These are phyloP conservation scores for Trachelus iudaicus DNA, from an alignment of 2,888 invertebrate species.

Conservation along the genomic window DNA sequence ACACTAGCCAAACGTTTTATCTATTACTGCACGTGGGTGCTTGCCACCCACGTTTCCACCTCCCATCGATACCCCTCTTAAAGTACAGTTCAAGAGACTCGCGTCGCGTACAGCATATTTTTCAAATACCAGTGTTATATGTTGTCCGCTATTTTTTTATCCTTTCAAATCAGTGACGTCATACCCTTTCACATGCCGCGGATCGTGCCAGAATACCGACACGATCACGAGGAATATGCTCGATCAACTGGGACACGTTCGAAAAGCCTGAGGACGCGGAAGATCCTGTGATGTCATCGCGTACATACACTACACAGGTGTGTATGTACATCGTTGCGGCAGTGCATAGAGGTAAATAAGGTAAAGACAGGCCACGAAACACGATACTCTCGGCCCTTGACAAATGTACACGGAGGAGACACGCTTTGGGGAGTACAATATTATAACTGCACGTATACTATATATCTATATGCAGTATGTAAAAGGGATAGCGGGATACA, in stretches of 20 bases:
- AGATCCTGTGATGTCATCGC: not conserved
- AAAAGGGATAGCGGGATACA: not conserved
- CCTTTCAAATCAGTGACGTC: not conserved
- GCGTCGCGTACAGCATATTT: not conserved
- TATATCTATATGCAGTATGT: not conserved
- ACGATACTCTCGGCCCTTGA: not conserved
- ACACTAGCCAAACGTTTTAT: conserved; percentile 25
- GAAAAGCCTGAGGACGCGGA: not conserved
- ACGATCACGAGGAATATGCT: not conserved
- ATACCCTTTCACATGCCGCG: not conserved
- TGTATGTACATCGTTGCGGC: not conserved
- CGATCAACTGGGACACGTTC: not conserved
- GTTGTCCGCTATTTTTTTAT: not conserved
- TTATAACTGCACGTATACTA: not conserved
- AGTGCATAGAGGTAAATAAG: not conserved
- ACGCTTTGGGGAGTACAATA: not conserved
- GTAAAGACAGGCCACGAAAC: not conserved
- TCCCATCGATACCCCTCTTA: not conserved
- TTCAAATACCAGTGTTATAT: not conserved
- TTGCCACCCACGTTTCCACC: not conserved
- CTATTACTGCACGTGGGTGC: not conserved
- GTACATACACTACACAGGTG: not conserved
- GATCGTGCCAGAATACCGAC: not conserved
- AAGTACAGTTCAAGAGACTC: not conserved
- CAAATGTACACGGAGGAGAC: not conserved